Base-by-base conservation (phyloP, 2,797 vertebrate species). In the Pipistrellus kuhlii region DNA sequence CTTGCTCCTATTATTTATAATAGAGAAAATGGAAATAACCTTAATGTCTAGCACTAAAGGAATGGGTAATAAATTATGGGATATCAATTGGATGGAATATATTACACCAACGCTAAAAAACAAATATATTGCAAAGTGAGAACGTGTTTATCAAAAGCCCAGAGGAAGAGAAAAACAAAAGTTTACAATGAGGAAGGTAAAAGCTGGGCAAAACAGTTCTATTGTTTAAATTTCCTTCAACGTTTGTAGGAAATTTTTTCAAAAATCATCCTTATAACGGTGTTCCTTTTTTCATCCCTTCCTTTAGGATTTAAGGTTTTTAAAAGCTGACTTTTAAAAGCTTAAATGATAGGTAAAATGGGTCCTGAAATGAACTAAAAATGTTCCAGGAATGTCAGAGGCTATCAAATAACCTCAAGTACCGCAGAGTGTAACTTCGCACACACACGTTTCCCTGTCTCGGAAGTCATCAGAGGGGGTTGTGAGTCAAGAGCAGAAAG, bases 1-100 rank as follows among this genome's bases (percentile, higher is more conserved):
- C 97, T 88, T 85, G 90, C 86, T 95, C 90, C 90, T 94, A 93
- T 95, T 96, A 97, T 88, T 97, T 97, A 96, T 95, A 96, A 95
- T 93, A 93, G 85, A 95, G 95, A 96, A 97, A 96, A 96, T 97
- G 96, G 96, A 96, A 97, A 95, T 95, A 95, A 92, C 94, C 85
- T 96, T 96, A 96, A 96, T 94, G 93, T 90, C 73, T 35, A 72
- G 82, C 93, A 92, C 91, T 92, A 92, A 95, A 93, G 92, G 90
- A 93, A 80, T 5, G 17, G 48, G 94, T 66, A 78, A 82, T 96
- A 96, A 95, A 96, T 96, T 88, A 90, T 3, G 30, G 64, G 94
- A 76, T 92, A 94, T 85, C 96, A 93, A 38, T 91, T 57, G 83
- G 78, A 96, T 41, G 71, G 92, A 94, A 53, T 92, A 51, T 81